A percentile compares a stretch with the other conserved stretches of the same genome.
Evolutionary conservation across 2,888 invertebrate species (phyloP).

Genomic region (Phorcus lineatus): DNA sequence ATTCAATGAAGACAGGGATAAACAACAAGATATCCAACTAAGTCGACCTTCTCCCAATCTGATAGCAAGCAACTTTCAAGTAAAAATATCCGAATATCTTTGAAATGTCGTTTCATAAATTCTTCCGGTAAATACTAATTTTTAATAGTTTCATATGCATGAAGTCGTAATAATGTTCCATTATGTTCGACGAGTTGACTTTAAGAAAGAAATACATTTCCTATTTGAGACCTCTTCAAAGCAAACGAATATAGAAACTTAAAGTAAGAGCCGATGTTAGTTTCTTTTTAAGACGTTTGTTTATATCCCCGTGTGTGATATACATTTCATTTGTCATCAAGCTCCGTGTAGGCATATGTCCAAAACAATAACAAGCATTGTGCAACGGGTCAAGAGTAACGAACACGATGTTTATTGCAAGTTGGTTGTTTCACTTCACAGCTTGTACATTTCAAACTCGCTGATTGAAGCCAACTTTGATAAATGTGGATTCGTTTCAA

Average conservation of each 20-base stretch:
- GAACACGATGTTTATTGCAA: conserved; percentile 1
- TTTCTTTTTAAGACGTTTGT: not conserved
- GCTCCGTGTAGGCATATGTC: not conserved
- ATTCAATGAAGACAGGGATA: too few relatives aligned
- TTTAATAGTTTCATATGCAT: too few relatives aligned
- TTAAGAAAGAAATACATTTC: not conserved
- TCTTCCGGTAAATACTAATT: too few relatives aligned
- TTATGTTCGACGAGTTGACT: not conserved
- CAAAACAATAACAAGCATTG: conserved; percentile 21
- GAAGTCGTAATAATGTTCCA: too few relatives aligned
- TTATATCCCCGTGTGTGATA: not conserved
- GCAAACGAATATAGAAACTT: not conserved
- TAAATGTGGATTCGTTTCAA: not conserved
- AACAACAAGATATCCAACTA: too few relatives aligned
- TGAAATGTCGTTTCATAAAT: too few relatives aligned
- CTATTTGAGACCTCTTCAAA: not conserved
- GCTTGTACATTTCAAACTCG: conserved; percentile 9
- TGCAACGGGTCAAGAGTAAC: not conserved
- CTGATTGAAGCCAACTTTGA: conserved; percentile 12
- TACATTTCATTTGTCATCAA: not conserved
- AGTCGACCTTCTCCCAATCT: too few relatives aligned
- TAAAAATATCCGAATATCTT: too few relatives aligned
- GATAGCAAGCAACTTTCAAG: too few relatives aligned
- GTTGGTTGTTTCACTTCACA: conserved; percentile 1
- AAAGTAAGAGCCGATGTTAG: not conserved